Evolutionary conservation across 1,140 invertebrate genomes (phyloP), one percentile per base, ranked within the genome.

Genomic region (Drosophila parvula): DNA sequence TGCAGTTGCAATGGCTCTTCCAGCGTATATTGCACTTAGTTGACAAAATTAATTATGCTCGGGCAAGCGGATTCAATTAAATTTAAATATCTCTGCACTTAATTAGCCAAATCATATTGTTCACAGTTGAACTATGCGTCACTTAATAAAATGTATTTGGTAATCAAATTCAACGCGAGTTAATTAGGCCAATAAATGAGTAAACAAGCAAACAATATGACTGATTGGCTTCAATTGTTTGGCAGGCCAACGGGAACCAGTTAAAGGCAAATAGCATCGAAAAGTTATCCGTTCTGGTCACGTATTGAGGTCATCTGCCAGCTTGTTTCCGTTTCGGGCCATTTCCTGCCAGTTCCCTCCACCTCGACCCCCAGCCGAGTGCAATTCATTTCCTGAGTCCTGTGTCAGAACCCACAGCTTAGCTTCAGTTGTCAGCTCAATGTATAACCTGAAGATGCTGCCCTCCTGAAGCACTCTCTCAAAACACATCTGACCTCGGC

Each of bases 401-500:
- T 32, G 32, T 12, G 30, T 8, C 22, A 48, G 28, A 38, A 18
- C 40, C 27, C 11, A 10, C 30, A 71, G 63, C 51, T 59, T 36
- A 30, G 18, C 67, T 30, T 67, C 40, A 38, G 36, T 36, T 50
- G 62, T n/a, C 62, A 53, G 38, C 62, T 67, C 34, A 67, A 18
- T 36, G 34, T 22, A 16, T 40, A 22, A 38, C 62, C 48, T 55
- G 38, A 32, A 36, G 38, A 43, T 34, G 38, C 16, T 12, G 8
- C 12, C n/a, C n/a, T n/a, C n/a, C 2, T n/a, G n/a, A 38, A 38
- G 18, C 34, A n/a, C 38, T 38, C 22, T 30, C 59, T 22, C 22
- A 22, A 74, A 64, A 56, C 71, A 50, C 10, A 74, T 53, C 8
- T 65, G 53, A 76, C 81, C 80, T 36, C 40, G 12, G 48, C 56